Evolutionary conservation across 1,140 invertebrate species (phyloP).

Genomic region (Pseudomyrmex concolor): DNA sequence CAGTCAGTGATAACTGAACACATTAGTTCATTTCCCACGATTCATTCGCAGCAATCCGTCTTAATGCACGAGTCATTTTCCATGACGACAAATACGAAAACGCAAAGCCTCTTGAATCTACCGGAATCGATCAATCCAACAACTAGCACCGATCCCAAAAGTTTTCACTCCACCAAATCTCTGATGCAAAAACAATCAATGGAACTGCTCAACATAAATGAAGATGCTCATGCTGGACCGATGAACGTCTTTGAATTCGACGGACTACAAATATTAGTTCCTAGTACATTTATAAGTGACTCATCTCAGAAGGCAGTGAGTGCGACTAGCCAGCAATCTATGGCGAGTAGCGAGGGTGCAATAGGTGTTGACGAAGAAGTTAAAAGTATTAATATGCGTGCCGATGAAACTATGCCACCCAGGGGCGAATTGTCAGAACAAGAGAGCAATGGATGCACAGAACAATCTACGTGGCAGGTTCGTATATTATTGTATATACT

Average conservation of each 20-base stretch:
- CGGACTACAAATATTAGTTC: conserved; percentile 83
- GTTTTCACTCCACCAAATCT: conserved; percentile 77
- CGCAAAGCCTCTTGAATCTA: conserved; percentile 78
- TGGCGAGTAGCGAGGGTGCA: conserved; percentile 85
- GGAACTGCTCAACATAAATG: conserved; percentile 83
- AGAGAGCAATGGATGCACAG: conserved; percentile 92
- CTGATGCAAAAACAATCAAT: conserved; percentile 80
- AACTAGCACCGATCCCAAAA: conserved; percentile 79
- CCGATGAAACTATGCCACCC: conserved; percentile 93
- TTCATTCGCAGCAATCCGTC: conserved; percentile 73
- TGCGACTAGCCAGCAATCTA: conserved; percentile 83
- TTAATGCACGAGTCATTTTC: conserved; percentile 76
- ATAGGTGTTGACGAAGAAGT: conserved; percentile 87
- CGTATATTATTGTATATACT: conserved; percentile 57
- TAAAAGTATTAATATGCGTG: conserved; percentile 89
- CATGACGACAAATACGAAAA: conserved; percentile 65
- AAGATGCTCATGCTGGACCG: conserved; percentile 83
- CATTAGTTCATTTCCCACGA: conserved; percentile 75
- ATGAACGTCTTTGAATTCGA: conserved; percentile 85
- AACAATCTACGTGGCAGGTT: conserved; percentile 87
- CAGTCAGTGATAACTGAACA: conserved; percentile 80
- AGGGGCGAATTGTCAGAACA: conserved; percentile 92
- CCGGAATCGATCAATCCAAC: conserved; percentile 77
- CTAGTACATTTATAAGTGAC: conserved; percentile 84
- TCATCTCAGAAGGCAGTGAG: conserved; percentile 84